Percentiles rank a stretch among this genome's conserved stretches.
Evolutionary conservation across 2,888 invertebrate genomes (phyloP).

Genomic region (Pristionchus mayeri): DNA sequence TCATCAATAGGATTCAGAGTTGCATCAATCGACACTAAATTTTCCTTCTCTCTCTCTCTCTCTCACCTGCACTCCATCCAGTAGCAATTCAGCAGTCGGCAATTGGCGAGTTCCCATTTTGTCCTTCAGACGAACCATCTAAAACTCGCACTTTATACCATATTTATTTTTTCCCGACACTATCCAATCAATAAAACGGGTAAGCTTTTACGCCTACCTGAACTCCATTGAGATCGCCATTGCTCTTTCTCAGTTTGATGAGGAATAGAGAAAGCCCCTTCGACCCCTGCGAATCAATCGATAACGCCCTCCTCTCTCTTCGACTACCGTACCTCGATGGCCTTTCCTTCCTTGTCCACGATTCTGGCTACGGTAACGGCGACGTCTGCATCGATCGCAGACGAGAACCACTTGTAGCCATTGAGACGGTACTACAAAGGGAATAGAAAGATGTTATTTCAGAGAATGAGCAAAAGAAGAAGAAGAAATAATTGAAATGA

Average conservation of each 20-base stretch:
- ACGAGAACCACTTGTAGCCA: conserved; percentile 82
- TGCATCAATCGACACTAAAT: background rate
- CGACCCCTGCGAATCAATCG: conserved; percentile 76
- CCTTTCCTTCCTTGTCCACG: conserved; percentile 77
- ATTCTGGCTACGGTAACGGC: conserved; percentile 80
- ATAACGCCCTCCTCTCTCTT: background rate
- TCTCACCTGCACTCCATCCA: conserved; percentile 77
- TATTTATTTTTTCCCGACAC: background rate
- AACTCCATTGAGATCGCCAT: conserved; percentile 79
- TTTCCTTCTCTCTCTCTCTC: background rate
- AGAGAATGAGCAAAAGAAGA: background rate
- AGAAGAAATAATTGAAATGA: background rate
- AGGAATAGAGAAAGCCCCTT: conserved; percentile 80
- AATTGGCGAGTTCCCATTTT: conserved; percentile 81
- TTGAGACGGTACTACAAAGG: conserved; percentile 76
- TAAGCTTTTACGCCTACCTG: too few species aligned
- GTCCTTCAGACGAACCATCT: conserved; percentile 80
- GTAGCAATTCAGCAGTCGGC: conserved; percentile 80
- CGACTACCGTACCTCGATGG: conserved; percentile 55
- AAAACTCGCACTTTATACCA: conserved; percentile 51
- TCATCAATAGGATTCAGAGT: background rate
- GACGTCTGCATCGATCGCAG: conserved; percentile 81
- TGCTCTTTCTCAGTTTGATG: conserved; percentile 77
- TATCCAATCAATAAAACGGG: too few species aligned
- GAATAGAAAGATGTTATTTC: too few species aligned